These are phyloP conservation scores for Phoronis australis DNA, from an alignment of 2,888 invertebrate genomes.

Conservation along the genomic window DNA sequence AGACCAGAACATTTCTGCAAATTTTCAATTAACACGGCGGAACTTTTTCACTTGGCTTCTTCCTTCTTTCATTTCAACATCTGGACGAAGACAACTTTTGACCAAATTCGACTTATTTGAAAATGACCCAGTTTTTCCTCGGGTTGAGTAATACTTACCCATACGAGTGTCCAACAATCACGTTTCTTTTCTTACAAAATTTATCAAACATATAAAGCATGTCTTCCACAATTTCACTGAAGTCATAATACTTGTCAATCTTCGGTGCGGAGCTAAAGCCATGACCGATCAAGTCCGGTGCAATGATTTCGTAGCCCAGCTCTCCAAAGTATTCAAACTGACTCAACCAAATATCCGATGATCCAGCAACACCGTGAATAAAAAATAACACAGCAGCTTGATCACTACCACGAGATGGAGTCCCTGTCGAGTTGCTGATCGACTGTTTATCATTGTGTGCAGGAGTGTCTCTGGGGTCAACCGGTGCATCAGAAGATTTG, in stretches of 20 bases:
- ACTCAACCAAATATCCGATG: constrained; percentile 62
- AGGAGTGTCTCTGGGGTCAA: too few species aligned
- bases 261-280: constrained; percentile 63
- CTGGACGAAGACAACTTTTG: too few species aligned
- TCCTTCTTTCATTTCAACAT: too few species aligned
- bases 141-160: constrained; percentile 56
- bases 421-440: too few species aligned
- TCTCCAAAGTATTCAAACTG: constrained; percentile 60
- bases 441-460: too few species aligned
- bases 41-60: too few species aligned
- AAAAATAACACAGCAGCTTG: constrained; percentile 56
- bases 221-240: constrained; percentile 61
- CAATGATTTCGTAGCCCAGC: constrained; percentile 62
- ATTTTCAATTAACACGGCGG: too few species aligned
- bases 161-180: constrained; percentile 66
- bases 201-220: constrained; percentile 61
- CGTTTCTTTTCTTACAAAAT: constrained; percentile 60
- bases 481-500: too few species aligned
- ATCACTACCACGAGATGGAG: too few species aligned
- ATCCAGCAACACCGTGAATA: constrained; percentile 66
- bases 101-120: background rate
- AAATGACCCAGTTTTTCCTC: background rate
- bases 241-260: constrained; percentile 58
- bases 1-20: too few species aligned
- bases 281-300: constrained; percentile 66